Base-by-base conservation (phyloP, 2,113 vertebrate species). In the Trogon melanurus region DNA sequence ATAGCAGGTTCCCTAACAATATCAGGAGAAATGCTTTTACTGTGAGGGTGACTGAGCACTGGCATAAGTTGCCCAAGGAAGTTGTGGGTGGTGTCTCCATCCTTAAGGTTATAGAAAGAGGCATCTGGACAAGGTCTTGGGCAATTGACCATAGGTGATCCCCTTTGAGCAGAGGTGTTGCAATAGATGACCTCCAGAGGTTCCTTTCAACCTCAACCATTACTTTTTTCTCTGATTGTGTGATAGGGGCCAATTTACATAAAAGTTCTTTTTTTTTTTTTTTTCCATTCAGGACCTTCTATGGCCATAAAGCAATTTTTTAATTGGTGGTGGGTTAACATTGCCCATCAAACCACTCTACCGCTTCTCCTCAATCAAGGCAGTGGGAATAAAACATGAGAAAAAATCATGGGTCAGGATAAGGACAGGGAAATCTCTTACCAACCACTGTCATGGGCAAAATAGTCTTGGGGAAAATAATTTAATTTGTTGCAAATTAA, bases 311-410 rank as follows among this genome's bases (percentile, higher is more conserved):
- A 53, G 4, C 8, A 23, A 23, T 71, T 87, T 67, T 26, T 4
- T 48, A 21, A 27, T 29, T 19, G 19, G 4, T 29, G 3, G 25
- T 26, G 21, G 2, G 5, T 13, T 54, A 16, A 65, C 45, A 18
- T 6, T 60, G 26, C 7, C 23, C 6, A 41, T 27, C 9, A 83
- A 95, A 13, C 11, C 6, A 2, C 5, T 45, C 8, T n/a, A 27
- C 60, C 17, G 26, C 5, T 82, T 7, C 7, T 53, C 6, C n/a
- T 78, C 29, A 44, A 36, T 11, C 67, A 53, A 21, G 58, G 29
- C 2, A 5, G 10, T 41, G 32, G 9, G 18, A 23, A 51, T 30
- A 83, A 92, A 22, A 64, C 14, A 11, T 0, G 2, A 32, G 0
- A 0, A 26, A 53, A 30, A 5, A 1, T 72, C 1, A 4, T 36